These are phyloP conservation scores for Cheilosia scutellata DNA, from an alignment of 2,888 invertebrate species.

Conservation along the genomic window DNA sequence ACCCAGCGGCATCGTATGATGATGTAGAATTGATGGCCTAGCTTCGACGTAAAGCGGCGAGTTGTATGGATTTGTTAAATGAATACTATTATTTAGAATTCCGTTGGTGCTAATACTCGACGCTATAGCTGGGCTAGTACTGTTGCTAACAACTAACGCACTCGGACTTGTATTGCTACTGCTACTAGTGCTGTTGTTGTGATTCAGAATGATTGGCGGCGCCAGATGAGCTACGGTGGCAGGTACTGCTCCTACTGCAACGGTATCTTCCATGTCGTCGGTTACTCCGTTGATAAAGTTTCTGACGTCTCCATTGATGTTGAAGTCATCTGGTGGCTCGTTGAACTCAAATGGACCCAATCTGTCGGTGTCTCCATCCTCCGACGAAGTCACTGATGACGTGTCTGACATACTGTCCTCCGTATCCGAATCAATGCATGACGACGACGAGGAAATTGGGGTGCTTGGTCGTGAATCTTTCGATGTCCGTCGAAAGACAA, in stretches of 20 bases:
- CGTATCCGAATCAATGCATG: conserved; percentile 81
- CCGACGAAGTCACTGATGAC: conserved; percentile 79
- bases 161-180: conserved; percentile 54
- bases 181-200: conserved; percentile 47
- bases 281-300: conserved; percentile 83
- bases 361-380: conserved; percentile 80
- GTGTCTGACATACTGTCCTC: conserved; percentile 81
- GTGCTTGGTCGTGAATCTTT: conserved; percentile 79
- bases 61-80: conserved; percentile 53
- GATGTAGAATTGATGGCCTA: conserved; percentile 28
- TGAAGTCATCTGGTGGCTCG: conserved; percentile 81
- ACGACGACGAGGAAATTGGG: conserved; percentile 79
- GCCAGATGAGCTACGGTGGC: conserved; percentile 40
- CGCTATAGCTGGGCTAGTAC: conserved; percentile 26
- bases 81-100: conserved; percentile 61
- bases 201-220: conserved; percentile 40
- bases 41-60: conserved; percentile 55
- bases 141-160: conserved; percentile 51
- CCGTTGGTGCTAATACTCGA: conserved; percentile 38
- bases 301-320: conserved; percentile 83
- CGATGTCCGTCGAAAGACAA: conserved; percentile 82
- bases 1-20: conserved; percentile 35
- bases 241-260: conserved; percentile 35
- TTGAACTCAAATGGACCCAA: conserved; percentile 82
- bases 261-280: conserved; percentile 79